Evolutionary conservation across 2,113 vertebrate genomes (phyloP), one percentile per base, ranked within the genome.

Genomic region (Buteo buteo): DNA sequence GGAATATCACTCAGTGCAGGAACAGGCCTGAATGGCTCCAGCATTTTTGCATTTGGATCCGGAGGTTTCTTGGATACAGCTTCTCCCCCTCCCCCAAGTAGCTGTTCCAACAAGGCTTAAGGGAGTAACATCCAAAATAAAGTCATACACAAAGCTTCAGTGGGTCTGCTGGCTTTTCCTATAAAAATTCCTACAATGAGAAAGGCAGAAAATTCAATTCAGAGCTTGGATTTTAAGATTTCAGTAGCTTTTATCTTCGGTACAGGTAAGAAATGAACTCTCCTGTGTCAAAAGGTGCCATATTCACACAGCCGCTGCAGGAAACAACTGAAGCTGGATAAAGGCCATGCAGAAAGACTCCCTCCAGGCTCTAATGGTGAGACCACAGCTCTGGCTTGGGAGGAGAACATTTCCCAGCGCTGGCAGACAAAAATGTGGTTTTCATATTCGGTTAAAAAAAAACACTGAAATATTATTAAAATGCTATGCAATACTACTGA

Each of bases 61-160:
- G 7, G 58, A 64, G 58, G 31, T 77, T 72, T 90, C 69, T 77
- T 52, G 54, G 36, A 76, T 52, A 26, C 40, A 78, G 54, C 18
- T 72, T 45, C 55, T 32, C 25, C 29, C 29, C 34, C 5, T 70
- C 21, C 45, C 38, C 5, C 40, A 65, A 20, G 10, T 1, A 62
- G 49, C 58, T n/a, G 28, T 32, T 50, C 40, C 83, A 57, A 36
- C 10, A 66, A 36, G 42, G 14, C 8, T 93, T 26, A 49, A 59
- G 55, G 50, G 22, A 69, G 36, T 7, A n/a, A 55, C 16, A 50
- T 4, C 50, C 40, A 49, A 40, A 86, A 44, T 21, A 4, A 82
- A 86, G 14, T 29, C 38, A 20, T 26, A 36, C 19, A 14, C 0
- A 0, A 58, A 62, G 34, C 15, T 52, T 36, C 31, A 1, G 3